Evolutionary conservation across 2,888 invertebrate species (phyloP), one percentile per base, ranked within the genome.

Genomic region (Mythimna loreyi): DNA sequence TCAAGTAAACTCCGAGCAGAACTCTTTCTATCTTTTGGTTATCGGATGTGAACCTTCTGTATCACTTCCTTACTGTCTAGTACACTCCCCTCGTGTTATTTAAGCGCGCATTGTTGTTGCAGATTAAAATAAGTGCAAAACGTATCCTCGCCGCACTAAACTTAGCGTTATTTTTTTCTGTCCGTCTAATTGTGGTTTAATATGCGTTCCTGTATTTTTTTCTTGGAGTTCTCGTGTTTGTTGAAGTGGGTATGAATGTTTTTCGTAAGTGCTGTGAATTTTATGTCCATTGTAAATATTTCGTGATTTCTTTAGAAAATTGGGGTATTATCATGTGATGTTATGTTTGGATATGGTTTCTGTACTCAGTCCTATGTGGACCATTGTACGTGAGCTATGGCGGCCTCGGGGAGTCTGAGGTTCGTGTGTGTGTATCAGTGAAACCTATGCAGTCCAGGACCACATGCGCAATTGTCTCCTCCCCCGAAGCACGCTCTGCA

Each of bases 111-210:
- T 84, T 80, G 82, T 82, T 75, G 73, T 79, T 61, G 58, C 57
- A 83, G 74, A 81, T 84, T 84, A 76, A 81, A 84, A 83, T 81
- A 81, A 81, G 80, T 81, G 75, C 81, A 81, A 80, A 81, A 81
- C 66, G 73, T 60, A 61, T 74, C 52, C 33, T 64, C 71, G 63
- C 69, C 69, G 74, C 67, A 83, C 82, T 84, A 77, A 68, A 78
- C 68, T 59, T 79, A 78, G 69, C 66, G 69, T 78, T 45, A 45
- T 45, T 82, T 76, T 84, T 73, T 77, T 30, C 53, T 43, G 61
- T 47, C 49, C 40, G 74, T 72, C 80, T 82, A 86, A 85, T 78
- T 79, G 80, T 83, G 74, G 80, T 83, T 85, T 81, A 85, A 81
- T 86, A 85, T 79, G 83, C 76, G 83, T 84, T 80, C 78, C 74